These are phyloP conservation scores for Coelopa pilipes DNA, from an alignment of 2,888 invertebrate genomes.

Conservation along the genomic window DNA sequence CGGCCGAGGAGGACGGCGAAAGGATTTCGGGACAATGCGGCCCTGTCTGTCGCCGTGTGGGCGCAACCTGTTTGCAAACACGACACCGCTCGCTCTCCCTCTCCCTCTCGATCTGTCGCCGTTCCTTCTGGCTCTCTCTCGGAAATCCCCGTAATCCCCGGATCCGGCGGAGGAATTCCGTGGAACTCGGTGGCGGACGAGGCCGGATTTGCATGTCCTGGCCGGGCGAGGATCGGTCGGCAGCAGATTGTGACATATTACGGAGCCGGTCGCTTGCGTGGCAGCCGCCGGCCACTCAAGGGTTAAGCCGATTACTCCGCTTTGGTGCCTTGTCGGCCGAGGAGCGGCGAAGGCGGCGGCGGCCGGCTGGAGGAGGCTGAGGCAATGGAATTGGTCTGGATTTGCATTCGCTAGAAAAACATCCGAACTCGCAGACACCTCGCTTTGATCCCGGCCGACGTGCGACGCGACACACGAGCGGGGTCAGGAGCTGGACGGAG, in stretches of 20 bases:
- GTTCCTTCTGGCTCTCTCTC: no score
- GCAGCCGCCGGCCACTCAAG: background rate
- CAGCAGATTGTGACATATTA: background rate
- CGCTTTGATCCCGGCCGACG: slow-evolving; percentile 13
- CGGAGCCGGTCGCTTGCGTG: background rate
- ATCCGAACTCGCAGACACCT: background rate
- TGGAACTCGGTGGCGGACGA: slow-evolving; percentile 3
- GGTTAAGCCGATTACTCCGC: slow-evolving; percentile 18
- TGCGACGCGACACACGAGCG: background rate
- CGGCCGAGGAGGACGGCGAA: background rate
- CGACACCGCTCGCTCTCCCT: no score
- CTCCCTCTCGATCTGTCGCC: no score
- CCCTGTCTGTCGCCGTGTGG: background rate
- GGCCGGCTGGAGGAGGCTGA: background rate
- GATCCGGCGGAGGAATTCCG: slow-evolving; percentile 1
- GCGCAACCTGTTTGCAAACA: slow-evolving; percentile 7
- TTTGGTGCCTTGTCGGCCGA: background rate
- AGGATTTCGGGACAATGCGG: background rate
- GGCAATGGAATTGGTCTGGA: slow-evolving; percentile 30
- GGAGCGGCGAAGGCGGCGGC: background rate
- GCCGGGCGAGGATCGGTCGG: background rate
- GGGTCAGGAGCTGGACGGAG: no score
- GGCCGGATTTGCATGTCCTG: slow-evolving; percentile 23
- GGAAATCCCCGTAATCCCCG: no score
- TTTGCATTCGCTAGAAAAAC: slow-evolving; percentile 29